Evolutionary conservation across 2,888 invertebrate genomes (phyloP), one percentile per base, ranked within the genome.

Genomic region (Graphium colonna): DNA sequence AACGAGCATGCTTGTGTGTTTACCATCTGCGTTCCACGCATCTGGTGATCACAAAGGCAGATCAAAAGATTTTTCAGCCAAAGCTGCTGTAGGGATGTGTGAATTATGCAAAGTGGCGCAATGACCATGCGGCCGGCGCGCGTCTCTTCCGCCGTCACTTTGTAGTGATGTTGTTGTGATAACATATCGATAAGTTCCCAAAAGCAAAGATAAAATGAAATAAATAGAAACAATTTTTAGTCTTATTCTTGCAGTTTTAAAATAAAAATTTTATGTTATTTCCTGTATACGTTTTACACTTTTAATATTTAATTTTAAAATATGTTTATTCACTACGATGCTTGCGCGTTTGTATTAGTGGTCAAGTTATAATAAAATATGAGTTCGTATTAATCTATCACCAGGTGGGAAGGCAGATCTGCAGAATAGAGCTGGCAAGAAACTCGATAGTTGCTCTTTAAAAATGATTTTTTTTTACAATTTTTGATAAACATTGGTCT

Each of bases 41-140:
- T 16, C 10, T 8, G 36, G 36, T 42, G 43, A 36, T 43, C 13
- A 21, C 33, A 26, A 47, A 18, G 31, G 10, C 10, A 52, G 46
- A 52, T 52, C 42, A 52, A 52, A 47, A 52, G 52, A 13, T 41
- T 52, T 52, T 42, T 26, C 9, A 17, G 17, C 16, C 33, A 38
- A 17, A n/a, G n/a, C n/a, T n/a, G 15, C 38, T 4, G 26, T 8
- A 15, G 5, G 38, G 3, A 13, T 36, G 39, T 13, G 13, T 52
- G 15, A 46, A 28, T 33, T 51, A 51, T 40, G 47, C 17, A 21
- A 18, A 44, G 40, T 45, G 49, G 44, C 49, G 60, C 57, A 53
- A 61, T 64, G 58, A 33, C 59, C 60, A 73, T 68, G 67, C 67
- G 52, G 51, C 55, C 60, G 64, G 62, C 67, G 64, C 60, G 57